phyloP scores from a whole-genome alignment of 1,140 invertebrate genomes.

The Ceratosolen solmsi region DNA sequence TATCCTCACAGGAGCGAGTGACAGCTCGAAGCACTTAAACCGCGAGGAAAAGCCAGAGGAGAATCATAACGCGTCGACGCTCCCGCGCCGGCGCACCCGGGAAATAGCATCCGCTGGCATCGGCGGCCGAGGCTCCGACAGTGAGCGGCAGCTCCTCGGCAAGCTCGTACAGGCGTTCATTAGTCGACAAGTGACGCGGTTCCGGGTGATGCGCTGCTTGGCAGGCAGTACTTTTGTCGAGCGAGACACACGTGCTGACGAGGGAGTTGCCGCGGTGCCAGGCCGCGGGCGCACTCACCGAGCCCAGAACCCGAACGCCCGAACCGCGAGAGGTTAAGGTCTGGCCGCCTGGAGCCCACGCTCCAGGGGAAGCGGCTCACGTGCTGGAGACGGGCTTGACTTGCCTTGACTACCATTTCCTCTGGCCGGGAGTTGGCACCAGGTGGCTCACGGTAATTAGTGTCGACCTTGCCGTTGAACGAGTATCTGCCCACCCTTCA shows the following conservation, averaged over 20 bases:
- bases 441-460: no score
- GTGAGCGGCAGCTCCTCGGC: neutral
- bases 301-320: neutral
- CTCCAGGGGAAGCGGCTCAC: no score
- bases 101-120: neutral
- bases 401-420: no score
- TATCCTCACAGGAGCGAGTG: no score
- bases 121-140: neutral
- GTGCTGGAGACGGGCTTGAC: no score
- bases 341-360: no score
- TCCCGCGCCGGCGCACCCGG: neutral
- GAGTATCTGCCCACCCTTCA: no score
- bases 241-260: neutral
- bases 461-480: no score
- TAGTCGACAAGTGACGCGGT: neutral
- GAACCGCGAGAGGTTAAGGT: neutral
- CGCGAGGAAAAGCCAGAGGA: neutral
- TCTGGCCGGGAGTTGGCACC: no score
- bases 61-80: neutral
- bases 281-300: neutral
- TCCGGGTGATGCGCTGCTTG: no score
- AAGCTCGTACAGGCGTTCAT: neutral
- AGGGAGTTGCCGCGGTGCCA: neutral
- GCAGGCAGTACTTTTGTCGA: neutral
- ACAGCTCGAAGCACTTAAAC: no score